Conservation (phyloP, 1,140 invertebrate genomes). For the Pseudomyrmex concolor region DNA sequence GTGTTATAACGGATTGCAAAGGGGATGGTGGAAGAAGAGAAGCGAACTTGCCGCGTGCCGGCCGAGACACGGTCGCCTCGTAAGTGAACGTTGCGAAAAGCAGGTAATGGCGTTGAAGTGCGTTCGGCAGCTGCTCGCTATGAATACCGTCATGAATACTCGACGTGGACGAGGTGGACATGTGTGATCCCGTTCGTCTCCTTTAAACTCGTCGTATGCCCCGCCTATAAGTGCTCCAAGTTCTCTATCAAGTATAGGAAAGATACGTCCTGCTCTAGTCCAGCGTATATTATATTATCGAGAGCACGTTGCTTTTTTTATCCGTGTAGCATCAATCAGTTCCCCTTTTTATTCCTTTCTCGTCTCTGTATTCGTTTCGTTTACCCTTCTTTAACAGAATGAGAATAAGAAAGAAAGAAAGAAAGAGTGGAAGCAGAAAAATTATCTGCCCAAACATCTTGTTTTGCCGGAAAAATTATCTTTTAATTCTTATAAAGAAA, state of each 20-base stretch:
- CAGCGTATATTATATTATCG: constrained; percentile 63
- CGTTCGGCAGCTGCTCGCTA: constrained; percentile 81
- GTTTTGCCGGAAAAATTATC: too few species aligned
- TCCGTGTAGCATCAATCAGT: constrained; percentile 61
- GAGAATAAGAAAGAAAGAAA: not conserved
- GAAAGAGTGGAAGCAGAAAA: not conserved
- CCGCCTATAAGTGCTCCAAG: constrained; percentile 48
- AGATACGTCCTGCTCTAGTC: constrained; percentile 69
- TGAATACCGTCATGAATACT: constrained; percentile 76
- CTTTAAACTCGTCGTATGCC: constrained; percentile 64
- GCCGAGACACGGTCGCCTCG: constrained; percentile 23
- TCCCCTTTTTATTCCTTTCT: constrained; percentile 23
- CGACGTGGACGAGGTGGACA: constrained; percentile 74
- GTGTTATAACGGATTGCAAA: too few species aligned
- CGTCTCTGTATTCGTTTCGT: constrained; percentile 36
- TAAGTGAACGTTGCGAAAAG: constrained; percentile 74
- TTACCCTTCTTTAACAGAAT: not conserved
- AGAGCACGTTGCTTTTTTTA: constrained; percentile 62
- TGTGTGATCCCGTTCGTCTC: constrained; percentile 80
- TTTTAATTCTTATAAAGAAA: too few species aligned
- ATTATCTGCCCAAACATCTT: too few species aligned
- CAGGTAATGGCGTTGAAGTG: constrained; percentile 77
- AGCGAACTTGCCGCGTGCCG: constrained; percentile 38
- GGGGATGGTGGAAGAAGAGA: too few species aligned
- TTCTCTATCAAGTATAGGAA: constrained; percentile 68